Conservation (phyloP, 2,797 vertebrate genomes). For the Chiroxiphia lanceolata region DNA sequence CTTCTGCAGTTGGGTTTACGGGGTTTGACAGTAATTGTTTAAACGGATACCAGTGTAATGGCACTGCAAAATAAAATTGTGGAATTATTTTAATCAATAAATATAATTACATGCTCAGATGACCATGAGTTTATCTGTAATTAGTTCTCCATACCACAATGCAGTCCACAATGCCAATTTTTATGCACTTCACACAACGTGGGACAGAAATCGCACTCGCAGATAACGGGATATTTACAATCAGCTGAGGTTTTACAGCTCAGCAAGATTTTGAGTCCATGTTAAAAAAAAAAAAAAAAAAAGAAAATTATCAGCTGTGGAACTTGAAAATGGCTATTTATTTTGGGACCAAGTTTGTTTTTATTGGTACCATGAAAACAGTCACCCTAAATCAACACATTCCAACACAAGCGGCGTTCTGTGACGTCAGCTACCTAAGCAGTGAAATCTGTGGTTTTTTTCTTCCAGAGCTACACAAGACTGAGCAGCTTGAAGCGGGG, state of each 20-base stretch:
- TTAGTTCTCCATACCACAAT: background rate
- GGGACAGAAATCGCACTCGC: background rate
- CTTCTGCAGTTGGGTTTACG: background rate
- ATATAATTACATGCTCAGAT: background rate
- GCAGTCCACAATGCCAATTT: background rate
- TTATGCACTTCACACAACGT: background rate
- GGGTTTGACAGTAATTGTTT: constrained; percentile 32
- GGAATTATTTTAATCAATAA: constrained; percentile 19
- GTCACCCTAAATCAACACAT: background rate
- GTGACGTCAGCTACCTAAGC: background rate
- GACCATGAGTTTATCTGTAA: background rate
- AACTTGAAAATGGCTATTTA: background rate
- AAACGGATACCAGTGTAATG: background rate
- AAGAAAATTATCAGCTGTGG: background rate
- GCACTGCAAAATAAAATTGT: background rate
- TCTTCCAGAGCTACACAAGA: background rate
- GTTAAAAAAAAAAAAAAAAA: background rate
- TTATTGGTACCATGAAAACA: background rate
- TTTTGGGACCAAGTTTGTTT: background rate
- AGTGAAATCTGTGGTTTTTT: background rate
- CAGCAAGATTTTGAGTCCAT: background rate
- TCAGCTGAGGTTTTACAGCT: background rate
- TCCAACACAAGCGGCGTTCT: background rate
- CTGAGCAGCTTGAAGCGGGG: background rate
- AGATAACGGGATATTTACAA: background rate